Evolutionary conservation across 2,113 vertebrate species (phyloP).

Genomic region (Rhinoderma darwinii): DNA sequence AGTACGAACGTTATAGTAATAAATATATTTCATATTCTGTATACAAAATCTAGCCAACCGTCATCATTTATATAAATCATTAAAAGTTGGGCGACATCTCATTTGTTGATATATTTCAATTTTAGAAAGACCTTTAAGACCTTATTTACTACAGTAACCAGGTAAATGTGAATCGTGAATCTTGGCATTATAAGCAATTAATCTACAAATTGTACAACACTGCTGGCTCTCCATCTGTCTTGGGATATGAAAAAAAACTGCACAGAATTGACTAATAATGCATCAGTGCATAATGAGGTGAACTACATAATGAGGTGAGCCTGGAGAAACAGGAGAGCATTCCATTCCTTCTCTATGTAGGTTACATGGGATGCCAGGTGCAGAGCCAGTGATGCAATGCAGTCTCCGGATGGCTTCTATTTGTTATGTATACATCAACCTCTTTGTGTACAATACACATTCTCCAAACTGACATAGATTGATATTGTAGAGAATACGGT

Average conservation of each 20-base stretch:
- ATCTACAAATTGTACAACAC: slow-evolving; percentile 24
- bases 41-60: not conserved
- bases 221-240: slow-evolving; percentile 59
- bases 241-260: slow-evolving; percentile 46
- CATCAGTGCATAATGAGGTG: slow-evolving; percentile 55
- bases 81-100: not conserved
- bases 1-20: not conserved
- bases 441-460: slow-evolving; percentile 26
- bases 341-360: fast-evolving
- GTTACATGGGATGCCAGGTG: slow-evolving; percentile 55
- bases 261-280: slow-evolving; percentile 54
- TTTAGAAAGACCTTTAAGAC: slow-evolving; percentile 3
- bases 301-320: slow-evolving; percentile 57
- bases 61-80: slow-evolving; percentile 4
- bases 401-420: not conserved
- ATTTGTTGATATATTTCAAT: slow-evolving; percentile 26
- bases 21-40: not conserved
- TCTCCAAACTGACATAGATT: slow-evolving; percentile 18
- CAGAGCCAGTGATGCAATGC: slow-evolving; percentile 44
- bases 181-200: slow-evolving; percentile 47
- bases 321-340: not conserved
- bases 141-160: slow-evolving; percentile 32
- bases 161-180: slow-evolving; percentile 41
- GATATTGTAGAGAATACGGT: not conserved
- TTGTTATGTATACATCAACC: not conserved